Evolutionary conservation across 2,888 invertebrate genomes (phyloP).

Genomic region (Scaptomyza flava): DNA sequence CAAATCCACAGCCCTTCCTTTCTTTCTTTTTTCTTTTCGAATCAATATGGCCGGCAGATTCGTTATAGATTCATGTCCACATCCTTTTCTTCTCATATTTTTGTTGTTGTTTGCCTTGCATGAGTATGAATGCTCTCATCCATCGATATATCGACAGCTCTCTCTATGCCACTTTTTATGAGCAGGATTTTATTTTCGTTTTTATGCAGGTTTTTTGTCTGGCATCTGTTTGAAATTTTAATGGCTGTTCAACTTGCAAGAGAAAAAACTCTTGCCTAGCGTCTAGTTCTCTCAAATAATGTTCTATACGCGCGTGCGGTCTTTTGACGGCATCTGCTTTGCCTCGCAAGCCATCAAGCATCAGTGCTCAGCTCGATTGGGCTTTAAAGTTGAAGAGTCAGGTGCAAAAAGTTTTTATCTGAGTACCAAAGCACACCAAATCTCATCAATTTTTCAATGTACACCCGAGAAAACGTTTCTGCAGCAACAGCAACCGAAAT

Average conservation of each 20-base stretch:
- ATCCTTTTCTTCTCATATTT: slow-evolving; percentile 1
- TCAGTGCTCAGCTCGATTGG: slow-evolving; percentile 15
- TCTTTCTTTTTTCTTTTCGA: slow-evolving; percentile 10
- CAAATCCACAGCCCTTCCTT: slow-evolving; percentile 10
- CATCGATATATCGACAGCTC: slow-evolving; percentile 9
- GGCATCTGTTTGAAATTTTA: slow-evolving; percentile 39
- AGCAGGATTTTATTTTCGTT: not conserved
- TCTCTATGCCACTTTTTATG: slow-evolving; percentile 23
- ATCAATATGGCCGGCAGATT: slow-evolving; percentile 60
- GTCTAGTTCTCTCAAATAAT: slow-evolving; percentile 29
- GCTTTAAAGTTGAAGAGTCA: slow-evolving; percentile 66
- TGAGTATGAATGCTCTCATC: slow-evolving; percentile 45
- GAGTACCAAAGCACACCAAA: slow-evolving; percentile 51
- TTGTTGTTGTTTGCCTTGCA: slow-evolving; percentile 6
- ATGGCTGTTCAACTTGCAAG: slow-evolving; percentile 21
- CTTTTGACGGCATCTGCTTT: slow-evolving; percentile 16
- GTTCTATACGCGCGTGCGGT: slow-evolving; percentile 38
- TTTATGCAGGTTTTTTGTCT: slow-evolving; percentile 10
- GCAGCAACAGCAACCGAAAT: slow-evolving; percentile 47
- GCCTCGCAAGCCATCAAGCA: slow-evolving; percentile 1
- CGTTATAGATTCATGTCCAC: slow-evolving; percentile 71
- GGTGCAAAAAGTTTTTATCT: slow-evolving; percentile 26
- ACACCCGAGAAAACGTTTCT: slow-evolving; percentile 55
- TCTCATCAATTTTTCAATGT: slow-evolving; percentile 73
- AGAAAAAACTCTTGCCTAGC: slow-evolving; percentile 7